Conservation (phyloP, 1,140 invertebrate genomes). For the Triops cancriformis region DNA sequence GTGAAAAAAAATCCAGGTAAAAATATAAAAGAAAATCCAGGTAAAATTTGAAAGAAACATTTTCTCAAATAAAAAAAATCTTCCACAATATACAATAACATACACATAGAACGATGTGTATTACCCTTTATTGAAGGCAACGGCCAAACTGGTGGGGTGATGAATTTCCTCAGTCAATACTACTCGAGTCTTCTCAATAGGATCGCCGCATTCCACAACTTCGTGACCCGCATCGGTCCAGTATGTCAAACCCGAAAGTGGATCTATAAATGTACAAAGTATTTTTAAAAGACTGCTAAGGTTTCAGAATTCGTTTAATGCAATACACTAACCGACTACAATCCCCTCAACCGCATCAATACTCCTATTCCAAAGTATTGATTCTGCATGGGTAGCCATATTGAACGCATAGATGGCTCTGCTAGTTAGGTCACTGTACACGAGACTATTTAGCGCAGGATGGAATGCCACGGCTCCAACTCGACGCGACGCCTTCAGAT, state of each 20-base stretch:
- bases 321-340: background rate
- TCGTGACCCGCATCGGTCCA: conserved; percentile 23
- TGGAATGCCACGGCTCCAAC: conserved; percentile 23
- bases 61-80: too few species aligned
- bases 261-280: conserved; percentile 4
- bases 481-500: background rate
- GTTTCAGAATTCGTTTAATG: background rate
- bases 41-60: too few species aligned
- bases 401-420: conserved; percentile 18
- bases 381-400: conserved; percentile 13
- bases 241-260: conserved; percentile 17
- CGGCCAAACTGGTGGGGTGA: conserved; percentile 15
- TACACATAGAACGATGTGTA: too few species aligned
- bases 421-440: conserved; percentile 21
- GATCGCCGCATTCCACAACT: conserved; percentile 5
- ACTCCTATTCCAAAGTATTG: conserved; percentile 14
- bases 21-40: too few species aligned
- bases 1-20: too few species aligned
- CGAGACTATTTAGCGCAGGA: conserved; percentile 8
- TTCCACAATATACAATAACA: too few species aligned
- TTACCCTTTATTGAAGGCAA: background rate
- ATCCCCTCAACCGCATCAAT: conserved; percentile 22
- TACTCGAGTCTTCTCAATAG: background rate
- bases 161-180: conserved; percentile 18
- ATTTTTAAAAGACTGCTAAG: background rate